Percentiles rank a stretch among this genome's conserved stretches.
Evolutionary conservation across 2,113 vertebrate genomes (phyloP).

Genomic region (Amia ocellicauda): DNA sequence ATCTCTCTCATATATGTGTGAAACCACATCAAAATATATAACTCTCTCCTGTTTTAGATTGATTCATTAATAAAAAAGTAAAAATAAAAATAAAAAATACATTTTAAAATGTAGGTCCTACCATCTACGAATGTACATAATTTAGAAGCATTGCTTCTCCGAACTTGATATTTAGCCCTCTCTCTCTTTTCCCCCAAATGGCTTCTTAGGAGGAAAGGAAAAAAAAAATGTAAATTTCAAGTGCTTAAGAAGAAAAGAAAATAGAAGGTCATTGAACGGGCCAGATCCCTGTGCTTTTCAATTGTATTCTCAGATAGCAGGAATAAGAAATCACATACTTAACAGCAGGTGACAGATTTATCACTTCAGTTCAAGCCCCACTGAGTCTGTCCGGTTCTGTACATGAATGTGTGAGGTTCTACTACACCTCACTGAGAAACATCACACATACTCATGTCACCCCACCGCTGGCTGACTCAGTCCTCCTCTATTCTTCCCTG

Average conservation of each 20-base stretch:
- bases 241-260: not conserved
- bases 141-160: too few relatives aligned
- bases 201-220: too few relatives aligned
- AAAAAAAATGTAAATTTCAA: too few relatives aligned
- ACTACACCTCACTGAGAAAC: not conserved
- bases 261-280: not conserved
- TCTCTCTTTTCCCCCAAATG: too few relatives aligned
- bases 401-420: not conserved
- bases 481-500: not conserved
- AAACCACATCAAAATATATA: too few relatives aligned
- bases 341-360: constrained; percentile 17
- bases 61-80: too few relatives aligned
- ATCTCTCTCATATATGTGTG: too few relatives aligned
- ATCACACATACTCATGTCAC: constrained; percentile 1
- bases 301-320: not conserved
- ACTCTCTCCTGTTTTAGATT: too few relatives aligned
- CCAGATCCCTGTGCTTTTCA: not conserved
- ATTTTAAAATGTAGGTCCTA: too few relatives aligned
- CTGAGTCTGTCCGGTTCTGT: not conserved
- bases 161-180: too few relatives aligned
- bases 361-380: constrained; percentile 4
- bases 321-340: not conserved
- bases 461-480: not conserved
- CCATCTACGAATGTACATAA: too few relatives aligned
- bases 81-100: too few relatives aligned